Base-by-base conservation (phyloP, 2,797 vertebrate genomes). In the Chelon auratus region DNA sequence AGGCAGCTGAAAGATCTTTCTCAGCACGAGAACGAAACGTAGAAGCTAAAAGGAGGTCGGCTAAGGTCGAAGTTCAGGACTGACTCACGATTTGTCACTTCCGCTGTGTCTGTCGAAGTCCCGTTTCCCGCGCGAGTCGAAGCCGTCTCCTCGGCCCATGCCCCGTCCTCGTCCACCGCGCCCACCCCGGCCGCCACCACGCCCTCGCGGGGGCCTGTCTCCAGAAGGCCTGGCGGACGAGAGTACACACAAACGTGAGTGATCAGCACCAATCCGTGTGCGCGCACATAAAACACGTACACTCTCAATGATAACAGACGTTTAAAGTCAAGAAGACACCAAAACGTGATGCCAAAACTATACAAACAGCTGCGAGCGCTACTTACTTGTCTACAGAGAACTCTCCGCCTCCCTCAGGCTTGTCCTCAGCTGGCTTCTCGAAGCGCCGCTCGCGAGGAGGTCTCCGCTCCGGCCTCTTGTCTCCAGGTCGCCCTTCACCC, bases 101-200 rank as follows among this genome's bases (percentile, higher is more conserved):
- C 96, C 95, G 42, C 97, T 98, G 83, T 99, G 97, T 85, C 97
- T 95, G 91, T 99, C 97, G 40, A 98, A 99, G 88, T 99, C 98
- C 67, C 97, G 96, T 62, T 99, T 99, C 65, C 98, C 97, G 24
- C 97, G 96, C 5, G 97, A 97, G 93, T 99, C 97, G 64, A 99
- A 99, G 45, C 97, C 97, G 0, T 99, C 97, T 15, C 95, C 24
- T 26, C 97, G 93, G 87, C 97, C 97, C 94, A 97, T 95, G 39
- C 97, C 97, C 47, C 97, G 96, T 3, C 97, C 97, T 9, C 97
- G 95, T 26, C 97, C 97, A 13, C 97, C 97, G 4, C 96, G 93
- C 26, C 95, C 97, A 65, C 97, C 93, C 58, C 97, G 95, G 58
- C 95, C 94, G 40, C 95, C 96, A 75, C 96, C 97, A 62, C 98